Base-by-base conservation (phyloP, 2,113 vertebrate genomes). In the Lampris incognitus region DNA sequence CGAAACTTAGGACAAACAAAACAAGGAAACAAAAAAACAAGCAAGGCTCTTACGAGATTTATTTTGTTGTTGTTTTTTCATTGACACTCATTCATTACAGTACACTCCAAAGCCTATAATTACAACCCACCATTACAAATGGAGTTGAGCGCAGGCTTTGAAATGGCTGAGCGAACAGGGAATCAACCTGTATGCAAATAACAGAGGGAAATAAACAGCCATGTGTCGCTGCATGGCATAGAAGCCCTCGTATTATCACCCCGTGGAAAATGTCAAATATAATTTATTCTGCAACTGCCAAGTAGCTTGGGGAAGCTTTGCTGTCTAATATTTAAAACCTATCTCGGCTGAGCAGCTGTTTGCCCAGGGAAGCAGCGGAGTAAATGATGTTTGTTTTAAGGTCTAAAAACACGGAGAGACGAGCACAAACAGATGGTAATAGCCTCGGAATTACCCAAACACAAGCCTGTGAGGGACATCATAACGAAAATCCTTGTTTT, bases 341-440 rank as follows among this genome's bases (percentile, higher is more conserved):
- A 92, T 92, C 91, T 54, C 85, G 65, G 81, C 81, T 48, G 78
- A 90, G 80, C 91, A 92, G 91, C 88, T 93, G 91, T 90, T 91
- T 87, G 85, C 91, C 84, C 68, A 57, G 69, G 82, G 88, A 88
- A 90, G 89, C 67, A 24, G 66, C 79, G 49, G 72, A 82, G 81
- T 79, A 89, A 87, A 90, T 85, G 72, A 66, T 90, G 84, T 90
- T 92, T 90, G 87, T 88, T 91, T 90, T 86, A 89, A 86, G 78
- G 74, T 82, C 81, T 82, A 51, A 78, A 24, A 76, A 85, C 84
- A 84, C 55, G 76, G 62, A 69, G 81, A 76, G 79, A 91, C 86
- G 75, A 85, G 76, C 72, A 60, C 77, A 87, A 87, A 86, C 87
- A 88, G 87, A 92, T 90, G 83, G 82, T 83, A 85, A 85, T 86